Evolutionary conservation across 2,113 vertebrate genomes (phyloP).

Genomic region (Zosterops pallidus): DNA sequence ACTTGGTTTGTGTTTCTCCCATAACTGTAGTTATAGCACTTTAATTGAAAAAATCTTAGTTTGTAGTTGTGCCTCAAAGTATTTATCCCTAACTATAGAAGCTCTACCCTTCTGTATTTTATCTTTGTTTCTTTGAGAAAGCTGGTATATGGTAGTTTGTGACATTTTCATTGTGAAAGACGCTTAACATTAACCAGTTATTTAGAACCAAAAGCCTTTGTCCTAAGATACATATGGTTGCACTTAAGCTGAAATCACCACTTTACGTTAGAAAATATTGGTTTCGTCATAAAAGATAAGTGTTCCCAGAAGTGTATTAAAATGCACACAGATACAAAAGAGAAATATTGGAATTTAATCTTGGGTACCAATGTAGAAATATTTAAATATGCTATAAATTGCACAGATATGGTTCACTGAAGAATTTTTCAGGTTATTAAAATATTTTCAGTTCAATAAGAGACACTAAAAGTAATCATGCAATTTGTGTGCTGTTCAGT

Average conservation of each 20-base stretch:
- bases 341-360: slow-evolving; percentile 70
- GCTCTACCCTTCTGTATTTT: not conserved
- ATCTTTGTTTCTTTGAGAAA: not conserved
- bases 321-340: slow-evolving; percentile 45
- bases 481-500: slow-evolving; percentile 53
- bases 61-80: not conserved
- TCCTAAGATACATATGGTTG: slow-evolving; percentile 54
- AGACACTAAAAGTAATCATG: slow-evolving; percentile 37
- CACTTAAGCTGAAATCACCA: slow-evolving; percentile 62
- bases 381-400: slow-evolving; percentile 69
- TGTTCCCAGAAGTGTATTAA: slow-evolving; percentile 68
- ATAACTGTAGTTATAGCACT: not conserved
- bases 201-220: slow-evolving; percentile 13
- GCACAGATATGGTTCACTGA: slow-evolving; percentile 45
- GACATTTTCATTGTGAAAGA: slow-evolving; percentile 22
- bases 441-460: slow-evolving; percentile 63
- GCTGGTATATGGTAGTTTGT: not conserved
- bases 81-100: not conserved
- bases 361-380: slow-evolving; percentile 64
- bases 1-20: not conserved
- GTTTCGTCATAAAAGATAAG: slow-evolving; percentile 73
- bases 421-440: slow-evolving; percentile 70
- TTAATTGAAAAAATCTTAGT: not conserved
- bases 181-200: slow-evolving; percentile 34
- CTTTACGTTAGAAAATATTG: slow-evolving; percentile 69